phyloP scores from a whole-genome alignment of 2,797 vertebrate genomes.

The Neostethus bicornis region DNA sequence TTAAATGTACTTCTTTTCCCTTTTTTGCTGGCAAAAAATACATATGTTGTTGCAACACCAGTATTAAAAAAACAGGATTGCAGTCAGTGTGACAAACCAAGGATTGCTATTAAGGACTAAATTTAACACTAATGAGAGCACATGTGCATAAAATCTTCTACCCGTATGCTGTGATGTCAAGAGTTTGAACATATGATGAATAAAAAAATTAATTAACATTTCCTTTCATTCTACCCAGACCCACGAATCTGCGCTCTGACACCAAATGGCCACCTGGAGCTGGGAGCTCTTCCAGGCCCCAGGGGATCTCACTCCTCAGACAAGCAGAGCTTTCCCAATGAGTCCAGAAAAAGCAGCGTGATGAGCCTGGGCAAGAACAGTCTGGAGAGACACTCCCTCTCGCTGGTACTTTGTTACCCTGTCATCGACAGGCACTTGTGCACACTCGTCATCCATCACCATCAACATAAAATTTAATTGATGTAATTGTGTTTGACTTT shows the following conservation, averaged over 20 bases:
- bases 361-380: conserved; percentile 89
- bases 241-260: conserved; percentile 90
- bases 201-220: not conserved
- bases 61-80: no score
- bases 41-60: no score
- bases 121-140: no score
- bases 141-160: no score
- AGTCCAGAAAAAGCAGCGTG: conserved; percentile 89
- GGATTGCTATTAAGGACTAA: no score
- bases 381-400: conserved; percentile 86
- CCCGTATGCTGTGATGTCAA: no score
- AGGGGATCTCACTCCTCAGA: conserved; percentile 83
- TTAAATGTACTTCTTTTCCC: no score
- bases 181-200: no score
- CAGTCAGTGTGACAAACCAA: no score
- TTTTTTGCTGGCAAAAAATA: no score
- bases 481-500: conserved; percentile 9
- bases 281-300: conserved; percentile 73
- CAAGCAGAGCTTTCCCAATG: conserved; percentile 78
- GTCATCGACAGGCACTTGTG: not conserved
- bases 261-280: conserved; percentile 95
- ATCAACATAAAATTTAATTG: not conserved
- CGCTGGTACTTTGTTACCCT: conserved; percentile 62
- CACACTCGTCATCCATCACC: not conserved
- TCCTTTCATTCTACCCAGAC: conserved; percentile 71